phyloP scores from a whole-genome alignment of 2,797 vertebrate genomes.

The Trematomus bernacchii region DNA sequence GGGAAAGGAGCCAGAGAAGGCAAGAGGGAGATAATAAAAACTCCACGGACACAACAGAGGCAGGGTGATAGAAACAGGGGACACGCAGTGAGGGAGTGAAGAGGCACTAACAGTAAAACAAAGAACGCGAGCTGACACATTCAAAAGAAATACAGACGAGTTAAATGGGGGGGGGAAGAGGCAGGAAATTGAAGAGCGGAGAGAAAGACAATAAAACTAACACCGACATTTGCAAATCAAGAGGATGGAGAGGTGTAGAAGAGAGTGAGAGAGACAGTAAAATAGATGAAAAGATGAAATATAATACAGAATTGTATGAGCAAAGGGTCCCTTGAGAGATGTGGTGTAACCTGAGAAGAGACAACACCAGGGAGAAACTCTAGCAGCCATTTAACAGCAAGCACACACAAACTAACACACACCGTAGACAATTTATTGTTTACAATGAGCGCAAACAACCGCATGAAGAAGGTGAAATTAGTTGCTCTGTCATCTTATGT shows the following conservation, averaged over 20 bases:
- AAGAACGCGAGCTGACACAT: conserved; percentile 1
- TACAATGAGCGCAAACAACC: neutral
- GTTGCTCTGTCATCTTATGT: neutral
- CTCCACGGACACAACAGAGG: conserved; percentile 17
- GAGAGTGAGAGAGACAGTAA: neutral
- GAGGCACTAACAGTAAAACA: conserved; percentile 9
- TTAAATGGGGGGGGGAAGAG: neutral
- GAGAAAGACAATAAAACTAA: neutral
- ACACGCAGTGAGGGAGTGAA: neutral
- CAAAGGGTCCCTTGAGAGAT: conserved; percentile 13
- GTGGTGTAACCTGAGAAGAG: conserved; percentile 40
- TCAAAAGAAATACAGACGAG: neutral
- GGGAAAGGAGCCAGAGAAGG: conserved; percentile 26
- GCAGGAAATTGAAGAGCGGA: neutral
- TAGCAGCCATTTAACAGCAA: neutral
- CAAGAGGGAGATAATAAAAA: conserved; percentile 48
- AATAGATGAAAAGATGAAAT: conserved; percentile 19
- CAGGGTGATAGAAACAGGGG: conserved; percentile 6
- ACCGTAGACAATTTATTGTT: neutral
- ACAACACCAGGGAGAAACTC: conserved; percentile 6
- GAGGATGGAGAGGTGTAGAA: neutral
- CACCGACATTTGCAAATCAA: conserved; percentile 23
- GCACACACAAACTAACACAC: neutral
- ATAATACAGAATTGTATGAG: conserved; percentile 15
- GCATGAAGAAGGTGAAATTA: neutral